A percentile compares a stretch with the other conserved stretches of the same genome.
phyloP scores from a whole-genome alignment of 2,797 vertebrate species.

The Salmo trutta region DNA sequence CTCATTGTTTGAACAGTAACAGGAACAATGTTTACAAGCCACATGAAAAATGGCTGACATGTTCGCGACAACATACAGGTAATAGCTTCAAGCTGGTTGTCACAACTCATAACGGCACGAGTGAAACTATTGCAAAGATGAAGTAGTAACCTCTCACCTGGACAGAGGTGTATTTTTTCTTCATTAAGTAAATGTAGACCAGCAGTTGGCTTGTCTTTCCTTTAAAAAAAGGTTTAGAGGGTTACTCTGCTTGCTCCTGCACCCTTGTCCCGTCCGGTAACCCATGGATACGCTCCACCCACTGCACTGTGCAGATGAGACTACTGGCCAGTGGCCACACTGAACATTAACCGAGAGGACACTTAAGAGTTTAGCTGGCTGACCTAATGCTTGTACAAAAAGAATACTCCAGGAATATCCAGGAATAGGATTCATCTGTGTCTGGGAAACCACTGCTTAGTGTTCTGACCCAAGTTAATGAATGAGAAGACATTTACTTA shows the following conservation, averaged over 20 bases:
- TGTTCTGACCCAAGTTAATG: neutral
- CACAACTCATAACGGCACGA: neutral
- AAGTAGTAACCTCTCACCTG: neutral
- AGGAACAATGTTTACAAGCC: neutral
- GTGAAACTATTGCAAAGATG: neutral
- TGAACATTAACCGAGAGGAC: neutral
- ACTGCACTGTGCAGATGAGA: no score
- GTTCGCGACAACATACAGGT: neutral
- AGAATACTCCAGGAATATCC: no score
- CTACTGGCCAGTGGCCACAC: neutral
- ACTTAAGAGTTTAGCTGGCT: neutral
- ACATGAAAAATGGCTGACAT: neutral
- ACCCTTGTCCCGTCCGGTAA: neutral
- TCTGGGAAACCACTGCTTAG: no score
- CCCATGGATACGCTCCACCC: neutral
- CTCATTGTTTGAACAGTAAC: neutral
- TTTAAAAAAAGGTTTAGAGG: neutral
- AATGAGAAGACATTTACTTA: neutral
- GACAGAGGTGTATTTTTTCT: neutral
- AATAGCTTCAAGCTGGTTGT: neutral
- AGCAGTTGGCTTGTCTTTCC: neutral
- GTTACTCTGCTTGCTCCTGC: neutral
- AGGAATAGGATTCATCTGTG: no score
- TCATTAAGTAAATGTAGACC: neutral
- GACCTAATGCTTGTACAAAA: neutral